Base-by-base conservation (phyloP, 2,113 vertebrate species). In the Notarius lentiginosus region DNA sequence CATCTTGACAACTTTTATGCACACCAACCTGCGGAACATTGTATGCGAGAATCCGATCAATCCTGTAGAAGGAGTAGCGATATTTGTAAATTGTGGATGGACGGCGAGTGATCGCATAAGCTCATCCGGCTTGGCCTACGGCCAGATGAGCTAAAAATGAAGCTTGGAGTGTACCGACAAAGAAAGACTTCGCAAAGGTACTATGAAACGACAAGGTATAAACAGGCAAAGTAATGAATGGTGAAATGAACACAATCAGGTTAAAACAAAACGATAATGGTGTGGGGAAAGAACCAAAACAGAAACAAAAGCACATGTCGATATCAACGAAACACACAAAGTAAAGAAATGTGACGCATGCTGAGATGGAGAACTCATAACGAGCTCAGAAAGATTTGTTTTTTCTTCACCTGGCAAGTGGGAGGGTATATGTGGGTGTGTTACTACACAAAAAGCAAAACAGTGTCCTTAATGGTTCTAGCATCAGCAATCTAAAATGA, bases 401-500 rank as follows among this genome's bases (percentile, higher is more conserved):
- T 15, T 15, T 34, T 68, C 18, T 72, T 3, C 34, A 73, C 17
- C 17, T 18, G 70, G 4, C 6, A 49, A 30, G 55, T 17, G 34
- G 34, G 27, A 12, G 27, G 0, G 14, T 56, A 24, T 56, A 27
- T 9, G 14, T 2, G 2, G n/a, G n/a, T 49, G 58, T 65, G 24
- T 68, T 34, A 56, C 27, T 6, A 65, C 20, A 63, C 51, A 68
- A 77, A 20, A 63, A 86, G n/a, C 12, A n/a, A 79, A 1, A 66
- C 60, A 34, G 51, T n/a, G 24, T 79, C 51, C 30, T n/a, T 72
- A 80, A 70, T 70, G 10, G 85, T 56, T 58, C n/a, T 47, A 61
- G 53, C 77, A 86, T 86, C 63, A 72, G 30, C 41, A 8, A 60
- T 58, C 51, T 61, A 73, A 73, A 73, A 61, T 34, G 41, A 73